Percentiles rank a stretch among this genome's conserved stretches.
These are phyloP conservation scores for Mactra quadrangularis DNA, from an alignment of 1,140 invertebrate genomes.

Conservation along the genomic window DNA sequence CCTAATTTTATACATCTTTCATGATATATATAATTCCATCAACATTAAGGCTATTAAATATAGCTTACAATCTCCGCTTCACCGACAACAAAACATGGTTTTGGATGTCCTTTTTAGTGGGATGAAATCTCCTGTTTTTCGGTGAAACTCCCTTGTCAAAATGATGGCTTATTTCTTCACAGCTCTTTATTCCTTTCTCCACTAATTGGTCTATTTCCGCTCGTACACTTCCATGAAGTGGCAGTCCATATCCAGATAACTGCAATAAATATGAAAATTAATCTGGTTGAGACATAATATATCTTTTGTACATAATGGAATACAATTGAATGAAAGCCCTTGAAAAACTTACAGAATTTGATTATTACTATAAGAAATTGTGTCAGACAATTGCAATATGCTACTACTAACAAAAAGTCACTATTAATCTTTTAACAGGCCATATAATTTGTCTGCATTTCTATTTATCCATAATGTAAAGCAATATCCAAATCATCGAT, in stretches of 20 bases:
- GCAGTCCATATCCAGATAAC: neutral
- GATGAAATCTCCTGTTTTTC: neutral
- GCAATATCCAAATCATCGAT: too few species aligned
- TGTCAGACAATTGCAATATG: neutral
- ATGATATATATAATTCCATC: too few species aligned
- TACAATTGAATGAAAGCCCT: neutral
- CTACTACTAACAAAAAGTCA: neutral
- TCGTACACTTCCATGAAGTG: neutral
- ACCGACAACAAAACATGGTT: neutral
- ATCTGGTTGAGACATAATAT: neutral
- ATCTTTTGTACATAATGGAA: neutral
- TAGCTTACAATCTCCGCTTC: neutral
- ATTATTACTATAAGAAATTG: neutral
- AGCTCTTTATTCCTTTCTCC: neutral
- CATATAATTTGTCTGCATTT: neutral
- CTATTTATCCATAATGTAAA: too few species aligned
- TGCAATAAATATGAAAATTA: neutral
- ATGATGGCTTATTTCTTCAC: neutral
- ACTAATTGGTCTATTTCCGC: neutral
- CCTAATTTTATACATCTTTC: too few species aligned
- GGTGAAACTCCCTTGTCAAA: neutral
- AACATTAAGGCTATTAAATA: too few species aligned
- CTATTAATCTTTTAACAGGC: neutral
- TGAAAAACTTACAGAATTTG: neutral
- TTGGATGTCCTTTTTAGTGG: neutral